Conservation (phyloP, 2,113 vertebrate species). For the Bubo scandiacus region DNA sequence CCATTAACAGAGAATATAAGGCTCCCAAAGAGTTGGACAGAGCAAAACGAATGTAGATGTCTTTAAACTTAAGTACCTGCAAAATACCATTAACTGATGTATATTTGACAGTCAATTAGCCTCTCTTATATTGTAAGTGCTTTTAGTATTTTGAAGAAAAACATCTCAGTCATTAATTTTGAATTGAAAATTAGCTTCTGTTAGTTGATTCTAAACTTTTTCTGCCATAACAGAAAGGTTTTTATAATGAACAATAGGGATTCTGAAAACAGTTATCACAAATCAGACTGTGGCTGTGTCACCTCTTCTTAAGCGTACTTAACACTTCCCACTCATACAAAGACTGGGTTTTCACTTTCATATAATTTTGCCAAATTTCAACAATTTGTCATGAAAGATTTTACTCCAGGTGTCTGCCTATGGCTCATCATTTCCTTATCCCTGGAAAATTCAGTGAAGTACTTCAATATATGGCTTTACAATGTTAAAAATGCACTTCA, state of each 20-base stretch:
- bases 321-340: not conserved
- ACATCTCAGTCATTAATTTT: not conserved
- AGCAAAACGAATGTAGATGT: not conserved
- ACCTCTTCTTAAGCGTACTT: not conserved
- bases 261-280: not conserved
- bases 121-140: not conserved
- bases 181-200: constrained; percentile 5
- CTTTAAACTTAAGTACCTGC: constrained; percentile 28
- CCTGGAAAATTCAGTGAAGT: not conserved
- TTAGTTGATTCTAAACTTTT: not conserved
- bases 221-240: not conserved
- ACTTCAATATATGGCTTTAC: not conserved
- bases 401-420: not conserved
- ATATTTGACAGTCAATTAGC: constrained; percentile 40
- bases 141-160: constrained; percentile 30
- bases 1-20: not conserved
- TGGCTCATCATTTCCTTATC: not conserved
- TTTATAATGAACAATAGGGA: not conserved
- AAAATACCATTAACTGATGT: constrained; percentile 32
- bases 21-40: not conserved
- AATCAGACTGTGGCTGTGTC: not conserved
- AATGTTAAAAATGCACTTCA: constrained; percentile 1
- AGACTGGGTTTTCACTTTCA: not conserved
- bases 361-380: not conserved
- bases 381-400: not conserved